Evolutionary conservation across 2,888 invertebrate genomes (phyloP).

Genomic region (Schrankia costaestrigalis): DNA sequence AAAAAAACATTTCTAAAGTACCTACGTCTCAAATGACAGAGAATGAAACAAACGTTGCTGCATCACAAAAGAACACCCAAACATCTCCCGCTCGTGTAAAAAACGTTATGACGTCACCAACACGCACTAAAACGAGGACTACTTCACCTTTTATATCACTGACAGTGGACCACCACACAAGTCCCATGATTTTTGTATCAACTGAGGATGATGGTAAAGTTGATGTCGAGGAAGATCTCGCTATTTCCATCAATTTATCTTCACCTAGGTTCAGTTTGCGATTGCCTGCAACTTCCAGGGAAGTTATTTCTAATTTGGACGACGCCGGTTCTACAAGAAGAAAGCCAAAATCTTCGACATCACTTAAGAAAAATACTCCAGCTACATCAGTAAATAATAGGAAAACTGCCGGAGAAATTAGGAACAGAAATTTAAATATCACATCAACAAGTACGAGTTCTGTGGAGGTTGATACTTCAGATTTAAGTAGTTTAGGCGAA

Average conservation of each 20-base stretch:
- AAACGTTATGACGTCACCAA: constrained; percentile 72
- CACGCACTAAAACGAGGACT: constrained; percentile 62
- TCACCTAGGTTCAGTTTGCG: constrained; percentile 68
- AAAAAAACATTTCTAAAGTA: constrained; percentile 60
- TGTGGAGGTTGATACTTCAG: constrained; percentile 63
- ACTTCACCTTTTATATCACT: constrained; percentile 59
- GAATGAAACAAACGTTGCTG: constrained; percentile 42
- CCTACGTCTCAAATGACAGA: constrained; percentile 53
- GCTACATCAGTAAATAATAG: neutral
- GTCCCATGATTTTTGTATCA: constrained; percentile 48
- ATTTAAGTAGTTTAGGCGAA: constrained; percentile 72
- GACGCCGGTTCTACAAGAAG: too few species aligned
- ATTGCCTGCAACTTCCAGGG: constrained; percentile 58
- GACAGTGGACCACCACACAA: constrained; percentile 60
- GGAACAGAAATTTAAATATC: constrained; percentile 24
- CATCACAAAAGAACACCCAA: constrained; percentile 68
- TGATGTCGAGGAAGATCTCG: constrained; percentile 48
- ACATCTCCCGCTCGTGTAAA: constrained; percentile 71
- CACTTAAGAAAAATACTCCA: constrained; percentile 7
- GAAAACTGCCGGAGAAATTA: constrained; percentile 6
- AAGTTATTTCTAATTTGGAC: constrained; percentile 56
- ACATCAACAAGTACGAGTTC: constrained; percentile 57
- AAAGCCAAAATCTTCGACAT: too few species aligned
- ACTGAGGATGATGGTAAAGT: constrained; percentile 40
- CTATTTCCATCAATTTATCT: constrained; percentile 66